A percentile compares a stretch with the other conserved stretches of the same genome.
Evolutionary conservation across 2,113 vertebrate genomes (phyloP).

Genomic region (Fukomys damarensis): DNA sequence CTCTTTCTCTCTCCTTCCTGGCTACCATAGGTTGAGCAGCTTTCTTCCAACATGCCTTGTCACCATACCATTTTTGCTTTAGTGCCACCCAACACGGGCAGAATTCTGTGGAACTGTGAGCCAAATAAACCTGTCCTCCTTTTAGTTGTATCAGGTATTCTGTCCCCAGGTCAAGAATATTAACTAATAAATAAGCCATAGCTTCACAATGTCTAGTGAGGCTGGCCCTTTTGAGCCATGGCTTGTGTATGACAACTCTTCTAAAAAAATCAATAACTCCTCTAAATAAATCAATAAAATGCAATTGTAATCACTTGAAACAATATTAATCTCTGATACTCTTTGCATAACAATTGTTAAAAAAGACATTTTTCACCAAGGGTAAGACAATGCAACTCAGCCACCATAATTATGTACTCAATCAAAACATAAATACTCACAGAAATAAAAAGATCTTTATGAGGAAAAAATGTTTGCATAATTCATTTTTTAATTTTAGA

Average conservation of each 20-base stretch:
- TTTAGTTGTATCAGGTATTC: neutral
- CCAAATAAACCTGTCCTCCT: neutral
- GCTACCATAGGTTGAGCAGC: neutral
- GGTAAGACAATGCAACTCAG: neutral
- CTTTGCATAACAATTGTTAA: neutral
- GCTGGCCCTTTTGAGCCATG: neutral
- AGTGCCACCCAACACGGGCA: neutral
- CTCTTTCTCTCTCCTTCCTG: neutral
- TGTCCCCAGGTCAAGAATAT: neutral
- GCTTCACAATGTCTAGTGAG: neutral
- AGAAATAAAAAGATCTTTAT: neutral
- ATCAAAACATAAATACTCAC: neutral
- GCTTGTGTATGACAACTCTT: neutral
- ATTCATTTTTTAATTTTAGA: neutral
- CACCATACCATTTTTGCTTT: neutral
- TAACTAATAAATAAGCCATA: neutral
- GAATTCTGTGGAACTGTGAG: neutral
- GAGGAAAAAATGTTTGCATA: neutral
- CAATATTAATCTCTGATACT: neutral
- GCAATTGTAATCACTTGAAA: neutral
- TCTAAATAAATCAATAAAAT: neutral
- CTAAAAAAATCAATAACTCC: neutral
- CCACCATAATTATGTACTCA: neutral
- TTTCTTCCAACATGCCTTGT: neutral
- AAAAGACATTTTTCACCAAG: neutral